Evolutionary conservation across 2,888 invertebrate species (phyloP).

Genomic region (Drosophila diplacantha): DNA sequence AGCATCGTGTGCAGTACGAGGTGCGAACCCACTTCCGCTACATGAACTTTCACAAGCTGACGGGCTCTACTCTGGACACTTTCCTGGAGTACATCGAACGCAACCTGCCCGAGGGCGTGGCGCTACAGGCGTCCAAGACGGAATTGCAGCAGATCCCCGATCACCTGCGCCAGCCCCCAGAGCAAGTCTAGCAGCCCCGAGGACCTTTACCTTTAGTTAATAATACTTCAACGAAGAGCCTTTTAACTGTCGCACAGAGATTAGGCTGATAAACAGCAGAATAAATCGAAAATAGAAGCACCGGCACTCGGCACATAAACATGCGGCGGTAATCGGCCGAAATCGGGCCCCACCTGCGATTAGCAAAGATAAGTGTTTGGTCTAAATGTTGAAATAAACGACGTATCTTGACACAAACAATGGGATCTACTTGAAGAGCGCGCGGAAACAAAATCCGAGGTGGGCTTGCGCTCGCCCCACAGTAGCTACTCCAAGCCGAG

Average conservation of each 20-base stretch:
- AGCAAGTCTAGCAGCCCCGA: slow-evolving; percentile 50
- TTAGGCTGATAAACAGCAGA: slow-evolving; percentile 37
- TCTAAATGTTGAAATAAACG: slow-evolving; percentile 22
- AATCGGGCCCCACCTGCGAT: slow-evolving; percentile 29
- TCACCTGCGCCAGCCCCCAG: slow-evolving; percentile 79
- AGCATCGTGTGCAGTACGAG: slow-evolving; percentile 97
- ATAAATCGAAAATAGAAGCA: slow-evolving; percentile 30
- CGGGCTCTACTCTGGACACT: slow-evolving; percentile 97
- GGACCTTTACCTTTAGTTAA: slow-evolving; percentile 1
- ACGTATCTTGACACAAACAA: slow-evolving; percentile 52
- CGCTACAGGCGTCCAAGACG: slow-evolving; percentile 92
- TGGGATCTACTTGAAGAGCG: slow-evolving; percentile 38
- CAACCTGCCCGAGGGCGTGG: slow-evolving; percentile 98
- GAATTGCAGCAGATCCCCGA: slow-evolving; percentile 81
- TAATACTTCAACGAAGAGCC: slow-evolving; percentile 19
- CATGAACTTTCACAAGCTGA: slow-evolving; percentile 89
- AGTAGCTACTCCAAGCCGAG: slow-evolving; percentile 37
- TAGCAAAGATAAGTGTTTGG: slow-evolving; percentile 44
- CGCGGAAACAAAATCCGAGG: slow-evolving; percentile 45
- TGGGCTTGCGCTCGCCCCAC: slow-evolving; percentile 5
- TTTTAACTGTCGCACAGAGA: slow-evolving; percentile 27
- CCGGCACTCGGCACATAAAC: background rate
- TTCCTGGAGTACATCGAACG: slow-evolving; percentile 96
- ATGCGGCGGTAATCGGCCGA: background rate
- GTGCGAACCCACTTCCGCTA: slow-evolving; percentile 93